Conservation (phyloP, 2,113 vertebrate genomes). For the Menidia beryllina region DNA sequence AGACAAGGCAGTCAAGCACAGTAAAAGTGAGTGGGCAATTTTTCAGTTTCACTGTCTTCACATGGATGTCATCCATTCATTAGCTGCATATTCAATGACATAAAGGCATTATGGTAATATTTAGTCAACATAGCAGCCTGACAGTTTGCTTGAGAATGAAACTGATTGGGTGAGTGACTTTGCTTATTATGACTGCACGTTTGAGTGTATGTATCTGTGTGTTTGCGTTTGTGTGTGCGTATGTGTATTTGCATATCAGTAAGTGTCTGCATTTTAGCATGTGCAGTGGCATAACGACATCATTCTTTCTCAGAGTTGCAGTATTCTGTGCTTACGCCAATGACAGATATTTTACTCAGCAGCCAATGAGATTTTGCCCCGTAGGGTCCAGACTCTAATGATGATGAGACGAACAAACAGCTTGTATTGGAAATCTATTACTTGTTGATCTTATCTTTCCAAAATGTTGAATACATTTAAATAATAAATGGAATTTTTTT, state of each 20-base stretch:
- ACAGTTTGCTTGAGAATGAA: constrained; percentile 74
- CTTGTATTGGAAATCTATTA: constrained; percentile 79
- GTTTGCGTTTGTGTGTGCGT: constrained; percentile 34
- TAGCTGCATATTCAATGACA: constrained; percentile 72
- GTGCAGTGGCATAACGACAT: constrained; percentile 75
- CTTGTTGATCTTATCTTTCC: constrained; percentile 83
- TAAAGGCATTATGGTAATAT: constrained; percentile 74
- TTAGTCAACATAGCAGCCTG: constrained; percentile 74
- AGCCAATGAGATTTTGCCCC: constrained; percentile 77
- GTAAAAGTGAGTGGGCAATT: constrained; percentile 47
- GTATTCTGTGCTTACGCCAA: constrained; percentile 68
- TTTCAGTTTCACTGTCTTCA: constrained; percentile 63
- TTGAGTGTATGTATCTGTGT: constrained; percentile 26
- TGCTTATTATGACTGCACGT: constrained; percentile 63
- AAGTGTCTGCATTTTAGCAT: constrained; percentile 75
- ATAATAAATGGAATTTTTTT: constrained; percentile 86
- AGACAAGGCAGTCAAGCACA: constrained; percentile 29
- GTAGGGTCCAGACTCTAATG: constrained; percentile 58
- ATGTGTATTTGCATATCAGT: constrained; percentile 51
- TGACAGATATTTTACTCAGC: constrained; percentile 74
- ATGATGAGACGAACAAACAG: constrained; percentile 74
- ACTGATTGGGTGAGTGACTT: constrained; percentile 70
- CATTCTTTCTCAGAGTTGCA: constrained; percentile 66
- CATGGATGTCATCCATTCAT: constrained; percentile 76
- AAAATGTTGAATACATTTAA: constrained; percentile 85